A percentile compares a stretch with the other conserved stretches of the same genome.
These are phyloP conservation scores for Cladorhizidae sp. DNA, from an alignment of 37 sponge, comb jelly and placozoan genomes.

Conservation along the genomic window DNA sequence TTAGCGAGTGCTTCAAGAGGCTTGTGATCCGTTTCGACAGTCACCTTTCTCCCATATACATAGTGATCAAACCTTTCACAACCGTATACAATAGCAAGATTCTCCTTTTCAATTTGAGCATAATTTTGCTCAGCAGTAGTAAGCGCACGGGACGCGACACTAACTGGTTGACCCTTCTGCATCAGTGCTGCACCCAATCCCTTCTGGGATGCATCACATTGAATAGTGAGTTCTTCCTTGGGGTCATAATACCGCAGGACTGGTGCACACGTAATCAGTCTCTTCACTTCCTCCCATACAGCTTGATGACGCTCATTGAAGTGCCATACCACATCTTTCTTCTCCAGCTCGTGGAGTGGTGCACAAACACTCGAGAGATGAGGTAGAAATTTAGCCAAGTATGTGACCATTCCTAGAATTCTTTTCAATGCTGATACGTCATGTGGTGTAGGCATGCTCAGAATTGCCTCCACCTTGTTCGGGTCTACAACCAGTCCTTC, in stretches of 20 bases:
- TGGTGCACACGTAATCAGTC: conserved; percentile 27
- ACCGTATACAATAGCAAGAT: no score
- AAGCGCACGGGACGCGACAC: no score
- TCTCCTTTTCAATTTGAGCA: no score
- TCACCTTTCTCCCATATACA: no score
- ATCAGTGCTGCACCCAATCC: conserved; percentile 47
- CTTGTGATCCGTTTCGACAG: no score
- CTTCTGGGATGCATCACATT: conserved; percentile 16
- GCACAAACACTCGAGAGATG: conserved; percentile 15
- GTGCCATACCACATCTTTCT: no score
- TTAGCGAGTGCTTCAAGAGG: no score
- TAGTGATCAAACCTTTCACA: no score
- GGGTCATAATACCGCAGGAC: conserved; percentile 7
- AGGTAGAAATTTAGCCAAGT: conserved; percentile 70
- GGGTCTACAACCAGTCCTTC: conserved; percentile 20
- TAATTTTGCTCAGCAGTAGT: no score
- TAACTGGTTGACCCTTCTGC: no score
- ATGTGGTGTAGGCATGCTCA: conserved; percentile 47
- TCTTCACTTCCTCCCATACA: conserved; percentile 14
- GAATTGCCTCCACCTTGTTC: conserved; percentile 31
- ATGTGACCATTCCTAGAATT: conserved; percentile 31
- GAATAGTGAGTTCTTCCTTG: conserved; percentile 21
- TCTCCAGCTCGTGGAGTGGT: conserved; percentile 5
- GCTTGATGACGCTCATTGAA: background rate
- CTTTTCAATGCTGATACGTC: conserved; percentile 48